Percentiles rank a stretch among this genome's conserved stretches.
Evolutionary conservation across 1,140 invertebrate species (phyloP).

Genomic region (Procambarus clarkii): DNA sequence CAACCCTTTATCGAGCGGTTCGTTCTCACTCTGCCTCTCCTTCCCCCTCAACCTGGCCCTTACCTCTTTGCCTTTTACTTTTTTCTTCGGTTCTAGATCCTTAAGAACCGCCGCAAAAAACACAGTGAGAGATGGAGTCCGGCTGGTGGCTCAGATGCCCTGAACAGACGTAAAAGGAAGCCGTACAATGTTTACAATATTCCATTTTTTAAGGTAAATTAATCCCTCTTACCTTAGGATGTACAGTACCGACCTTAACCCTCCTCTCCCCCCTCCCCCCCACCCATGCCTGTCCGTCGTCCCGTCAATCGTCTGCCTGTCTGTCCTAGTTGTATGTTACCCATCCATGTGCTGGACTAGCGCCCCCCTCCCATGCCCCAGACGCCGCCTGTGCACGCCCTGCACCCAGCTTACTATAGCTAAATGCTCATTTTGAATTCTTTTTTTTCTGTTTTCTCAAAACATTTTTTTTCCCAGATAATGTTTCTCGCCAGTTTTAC

Average conservation of each 20-base stretch:
- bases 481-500: background rate
- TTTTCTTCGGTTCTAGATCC: slow-evolving; percentile 87
- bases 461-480: background rate
- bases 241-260: slow-evolving; percentile 62
- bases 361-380: background rate
- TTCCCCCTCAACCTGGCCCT: slow-evolving; percentile 68
- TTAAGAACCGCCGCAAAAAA: slow-evolving; percentile 98
- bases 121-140: slow-evolving; percentile 94
- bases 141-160: slow-evolving; percentile 89
- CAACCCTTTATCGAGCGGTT: slow-evolving; percentile 33
- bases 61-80: slow-evolving; percentile 72
- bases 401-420: slow-evolving; percentile 22
- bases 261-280: slow-evolving; percentile 45
- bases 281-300: slow-evolving; percentile 11
- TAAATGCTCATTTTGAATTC: slow-evolving; percentile 6
- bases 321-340: slow-evolving; percentile 44
- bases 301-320: slow-evolving; percentile 46
- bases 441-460: background rate
- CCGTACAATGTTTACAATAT: slow-evolving; percentile 93
- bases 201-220: slow-evolving; percentile 95
- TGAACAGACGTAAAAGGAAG: slow-evolving; percentile 87
- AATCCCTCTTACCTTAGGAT: slow-evolving; percentile 67
- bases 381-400: slow-evolving; percentile 34
- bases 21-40: slow-evolving; percentile 62
- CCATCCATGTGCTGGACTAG: slow-evolving; percentile 23